Evolutionary conservation across 2,888 invertebrate species (phyloP), one percentile per base, ranked within the genome.

Genomic region (Ochropleura plecta): DNA sequence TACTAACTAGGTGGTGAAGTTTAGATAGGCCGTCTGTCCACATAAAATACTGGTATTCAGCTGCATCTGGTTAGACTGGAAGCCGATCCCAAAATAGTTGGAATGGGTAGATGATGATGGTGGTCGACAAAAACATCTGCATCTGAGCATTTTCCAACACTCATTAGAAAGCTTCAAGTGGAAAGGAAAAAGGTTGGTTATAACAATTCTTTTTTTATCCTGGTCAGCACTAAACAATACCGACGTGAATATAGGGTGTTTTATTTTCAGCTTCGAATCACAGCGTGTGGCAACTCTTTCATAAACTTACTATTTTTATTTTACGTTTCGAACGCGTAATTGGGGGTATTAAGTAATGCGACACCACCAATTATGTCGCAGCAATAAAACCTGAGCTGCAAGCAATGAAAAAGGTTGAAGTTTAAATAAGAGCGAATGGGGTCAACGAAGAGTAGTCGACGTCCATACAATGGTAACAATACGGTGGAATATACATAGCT

Each of bases 401-500:
- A 69, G 76, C 81, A 70, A 82, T 81, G 71, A 83, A 78, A 81
- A 74, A 77, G 71, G 69, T 73, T 79, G 79, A 76, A 73, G 67
- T 79, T 76, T 76, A 78, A 83, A 83, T 77, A 80, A 76, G 65
- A 64, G 65, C n/a, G 76, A 87, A 84, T 86, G 76, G 74, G 82
- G 82, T 82, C 83, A 84, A 79, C 79, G 46, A 79, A 81, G 79
- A 80, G 78, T 64, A 78, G 81, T 79, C 68, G 65, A 65, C 66
- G 46, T 72, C 63, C 60, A 60, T 73, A 85, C 86, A 87, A 85
- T 82, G 77, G 82, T 76, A 86, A 87, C 84, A 86, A 83, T 84
- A 83, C 81, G 67, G 73, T 70, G 78, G 75, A 79, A 74, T 84
- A 84, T n/a, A n/a, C n/a, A n/a, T 78, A 87, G 81, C 82, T 85